Base-by-base conservation (phyloP, 2,888 invertebrate species). In the Sphaerolaimus hirsutus region DNA sequence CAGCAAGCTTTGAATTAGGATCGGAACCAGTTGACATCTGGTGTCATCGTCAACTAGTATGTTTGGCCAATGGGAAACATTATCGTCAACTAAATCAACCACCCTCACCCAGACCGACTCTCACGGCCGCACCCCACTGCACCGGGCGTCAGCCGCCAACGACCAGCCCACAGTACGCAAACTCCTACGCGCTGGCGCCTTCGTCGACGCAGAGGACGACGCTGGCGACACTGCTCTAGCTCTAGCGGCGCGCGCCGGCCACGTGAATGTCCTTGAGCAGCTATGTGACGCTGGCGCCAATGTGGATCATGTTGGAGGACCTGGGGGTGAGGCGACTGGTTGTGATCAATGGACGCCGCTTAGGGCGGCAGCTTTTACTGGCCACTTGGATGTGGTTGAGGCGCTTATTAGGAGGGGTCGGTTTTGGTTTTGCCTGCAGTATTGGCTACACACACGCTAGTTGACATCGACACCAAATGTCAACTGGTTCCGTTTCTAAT, bases 321-420 rank as follows among this genome's bases (percentile, higher is more conserved):
- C n/a, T n/a, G n/a, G 79, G n/a, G n/a, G 3, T 3, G 40, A 40
- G 12, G 40, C 40, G 79, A n/a, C n/a, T n/a, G n/a, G 80, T 65
- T 72, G 74, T 44, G 83, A 83, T 59, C 83, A 83, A 29, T 84
- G 83, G 87, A 82, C 81, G 29, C 80, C 83, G 17, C 68, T 84
- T 42, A 69, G 87, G 47, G 84, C 87, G 2, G 84, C 87, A 22
- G 84, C 87, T 14, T 89, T 87, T 87, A 87, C 84, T 43, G 89
- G 89, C 1, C 87, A 89, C 59, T 78, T 79, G 1, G 62, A 58
- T 26, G 62, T 63, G 14, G 65, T 65, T 25, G 60, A 61, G 41
- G 56, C 55, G n/a, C 54, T 66, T 25, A 52, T 66, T 42, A 10
- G 10, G 26, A 12, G 26, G 2, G 41, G 41, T 41, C 2, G 76